Conservation (phyloP, 2,113 vertebrate genomes). For the Hyaena hyaena region DNA sequence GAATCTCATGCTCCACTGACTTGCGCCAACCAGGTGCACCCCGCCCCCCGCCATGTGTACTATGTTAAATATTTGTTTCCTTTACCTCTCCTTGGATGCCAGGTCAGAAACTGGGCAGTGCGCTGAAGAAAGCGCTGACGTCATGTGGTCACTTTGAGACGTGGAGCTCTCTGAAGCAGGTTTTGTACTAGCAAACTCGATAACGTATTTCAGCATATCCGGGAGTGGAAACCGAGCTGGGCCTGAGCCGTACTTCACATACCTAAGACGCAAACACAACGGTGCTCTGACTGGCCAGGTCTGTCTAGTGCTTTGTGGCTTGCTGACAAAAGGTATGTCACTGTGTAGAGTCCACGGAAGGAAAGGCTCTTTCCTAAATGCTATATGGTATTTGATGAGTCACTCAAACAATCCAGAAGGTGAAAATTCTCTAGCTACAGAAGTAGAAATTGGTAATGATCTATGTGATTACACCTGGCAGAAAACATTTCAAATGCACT, state of each 20-base stretch:
- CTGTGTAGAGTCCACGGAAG: background rate
- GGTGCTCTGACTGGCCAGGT: background rate
- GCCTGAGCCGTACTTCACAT: constrained; percentile 95
- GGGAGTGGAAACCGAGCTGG: constrained; percentile 92
- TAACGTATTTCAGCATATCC: constrained; percentile 96
- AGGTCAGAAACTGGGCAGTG: background rate
- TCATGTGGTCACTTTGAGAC: constrained; percentile 69
- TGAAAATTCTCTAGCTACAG: background rate
- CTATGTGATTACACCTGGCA: background rate
- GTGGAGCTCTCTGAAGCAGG: constrained; percentile 78
- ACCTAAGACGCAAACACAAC: constrained; percentile 84
- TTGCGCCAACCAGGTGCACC: background rate
- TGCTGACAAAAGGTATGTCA: background rate
- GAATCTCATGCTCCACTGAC: background rate
- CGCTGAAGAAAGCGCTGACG: constrained; percentile 42
- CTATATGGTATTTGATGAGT: background rate
- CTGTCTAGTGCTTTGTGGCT: background rate
- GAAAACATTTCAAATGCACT: background rate
- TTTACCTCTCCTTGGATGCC: constrained; percentile 72
- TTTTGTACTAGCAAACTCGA: constrained; percentile 94
- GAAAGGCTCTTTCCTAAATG: background rate
- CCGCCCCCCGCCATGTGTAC: background rate
- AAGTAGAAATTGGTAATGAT: background rate
- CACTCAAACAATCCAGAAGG: background rate
- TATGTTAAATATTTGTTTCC: background rate